phyloP scores from a whole-genome alignment of 2,797 vertebrate genomes.

The Yasuhikotakia modesta region DNA sequence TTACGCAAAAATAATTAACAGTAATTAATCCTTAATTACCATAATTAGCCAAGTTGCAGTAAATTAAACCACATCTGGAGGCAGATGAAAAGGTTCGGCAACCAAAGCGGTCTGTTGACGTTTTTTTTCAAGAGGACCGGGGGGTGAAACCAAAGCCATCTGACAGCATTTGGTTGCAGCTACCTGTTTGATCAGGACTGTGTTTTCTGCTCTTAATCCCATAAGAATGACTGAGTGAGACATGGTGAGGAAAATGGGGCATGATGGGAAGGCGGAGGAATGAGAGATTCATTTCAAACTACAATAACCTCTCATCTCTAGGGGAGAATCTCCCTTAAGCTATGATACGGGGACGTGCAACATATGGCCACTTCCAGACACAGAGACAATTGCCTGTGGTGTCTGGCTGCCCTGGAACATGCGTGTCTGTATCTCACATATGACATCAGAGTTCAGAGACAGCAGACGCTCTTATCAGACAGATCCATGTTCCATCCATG shows the following conservation, averaged over 20 bases:
- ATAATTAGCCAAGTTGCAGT: slow-evolving; percentile 99
- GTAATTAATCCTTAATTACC: slow-evolving; percentile 99
- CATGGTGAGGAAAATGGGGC: slow-evolving; percentile 56
- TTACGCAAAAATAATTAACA: slow-evolving; percentile 99
- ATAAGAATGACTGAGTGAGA: slow-evolving; percentile 54
- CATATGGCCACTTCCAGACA: slow-evolving; percentile 71
- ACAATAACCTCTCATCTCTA: slow-evolving; percentile 65
- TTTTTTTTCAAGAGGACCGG: slow-evolving; percentile 40
- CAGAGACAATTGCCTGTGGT: slow-evolving; percentile 68
- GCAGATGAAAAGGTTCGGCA: slow-evolving; percentile 83
- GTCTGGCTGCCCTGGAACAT: slow-evolving; percentile 60
- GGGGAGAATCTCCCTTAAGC: slow-evolving; percentile 74
- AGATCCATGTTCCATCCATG: slow-evolving; percentile 28
- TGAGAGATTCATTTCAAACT: slow-evolving; percentile 63
- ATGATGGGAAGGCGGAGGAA: slow-evolving; percentile 58
- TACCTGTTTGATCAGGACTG: slow-evolving; percentile 70
- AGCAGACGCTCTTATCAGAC: slow-evolving; percentile 10
- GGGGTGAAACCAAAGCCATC: slow-evolving; percentile 77
- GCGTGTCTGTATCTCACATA: slow-evolving; percentile 67
- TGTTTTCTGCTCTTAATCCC: slow-evolving; percentile 47
- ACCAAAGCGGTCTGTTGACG: slow-evolving; percentile 68
- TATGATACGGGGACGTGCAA: slow-evolving; percentile 72
- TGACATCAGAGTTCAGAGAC: slow-evolving; percentile 57
- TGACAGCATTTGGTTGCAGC: slow-evolving; percentile 83
- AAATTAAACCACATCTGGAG: slow-evolving; percentile 99